These are phyloP conservation scores for Corvus hawaiiensis DNA, from an alignment of 2,113 vertebrate genomes.

Conservation along the genomic window DNA sequence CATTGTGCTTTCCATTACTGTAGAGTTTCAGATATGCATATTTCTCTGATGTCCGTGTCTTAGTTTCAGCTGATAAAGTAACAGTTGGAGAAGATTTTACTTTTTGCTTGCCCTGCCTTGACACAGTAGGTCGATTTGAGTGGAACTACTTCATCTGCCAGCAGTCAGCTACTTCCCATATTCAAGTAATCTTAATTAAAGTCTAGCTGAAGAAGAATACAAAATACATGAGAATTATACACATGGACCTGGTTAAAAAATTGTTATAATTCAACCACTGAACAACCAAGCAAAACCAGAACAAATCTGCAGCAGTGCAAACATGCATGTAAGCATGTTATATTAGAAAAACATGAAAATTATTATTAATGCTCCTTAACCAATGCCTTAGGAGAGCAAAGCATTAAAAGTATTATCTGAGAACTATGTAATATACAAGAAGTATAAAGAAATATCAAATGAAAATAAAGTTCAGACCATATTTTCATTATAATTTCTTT, in stretches of 20 bases:
- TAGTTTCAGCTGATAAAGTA: not conserved
- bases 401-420: not conserved
- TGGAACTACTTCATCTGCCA: not conserved
- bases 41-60: not conserved
- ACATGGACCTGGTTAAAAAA: not conserved
- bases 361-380: not conserved
- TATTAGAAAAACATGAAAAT: not conserved
- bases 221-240: not conserved
- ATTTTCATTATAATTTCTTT: not conserved
- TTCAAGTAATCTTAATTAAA: not conserved
- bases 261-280: not conserved
- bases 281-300: not conserved
- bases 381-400: not conserved
- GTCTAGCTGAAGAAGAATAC: not conserved
- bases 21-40: not conserved
- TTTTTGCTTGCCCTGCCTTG: not conserved
- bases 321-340: not conserved
- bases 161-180: not conserved
- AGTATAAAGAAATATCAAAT: not conserved
- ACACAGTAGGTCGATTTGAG: not conserved
- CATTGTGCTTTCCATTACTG: not conserved
- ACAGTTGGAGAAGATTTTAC: not conserved
- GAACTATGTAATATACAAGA: not conserved
- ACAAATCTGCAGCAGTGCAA: not conserved
- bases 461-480: not conserved